Evolutionary conservation across 2,113 vertebrate genomes (phyloP), one percentile per base, ranked within the genome.

Genomic region (Notothenia rossii): DNA sequence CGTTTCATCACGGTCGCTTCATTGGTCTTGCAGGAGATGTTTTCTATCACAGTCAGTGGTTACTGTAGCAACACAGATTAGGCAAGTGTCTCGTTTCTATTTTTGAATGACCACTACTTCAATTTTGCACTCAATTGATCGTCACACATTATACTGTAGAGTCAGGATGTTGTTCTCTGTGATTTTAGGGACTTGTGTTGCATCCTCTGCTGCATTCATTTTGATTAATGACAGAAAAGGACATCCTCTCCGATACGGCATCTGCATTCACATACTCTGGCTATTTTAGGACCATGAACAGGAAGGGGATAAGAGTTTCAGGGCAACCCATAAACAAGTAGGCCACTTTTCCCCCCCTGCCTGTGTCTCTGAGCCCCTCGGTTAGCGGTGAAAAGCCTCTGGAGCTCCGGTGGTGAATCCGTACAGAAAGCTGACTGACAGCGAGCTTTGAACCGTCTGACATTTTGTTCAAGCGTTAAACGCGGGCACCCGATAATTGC

Each of bases 381-480:
- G 75, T 80, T 84, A 61, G 67, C 12, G 22, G 79, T 81, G 66
- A 90, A 89, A 85, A 79, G 85, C 73, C 65, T 66, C 40, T 3
- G 66, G 77, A 83, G 86, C 79, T 82, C 76, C 55, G 51, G 71
- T 25, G 49, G 73, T 81, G 78, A 81, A 79, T 86, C 77, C 69
- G 71, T 74, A 84, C 80, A 75, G 79, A 79, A 60, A 70, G 73
- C 69, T 87, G 83, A 91, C 72, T 88, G 91, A 89, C 91, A 88
- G 88, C 76, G 70, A 59, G 90, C 89, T 92, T 92, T 90, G 86
- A 90, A 89, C 83, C 49, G 56, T 75, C 79, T 90, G 91, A 89
- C 91, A 92, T 91, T 92, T 92, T 85, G 74, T 83, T 83, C 72
- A 79, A 84, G 85, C 73, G 73, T 86, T 89, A 89, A 92, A 86